Evolutionary conservation across 2,113 vertebrate genomes (phyloP), one percentile per base, ranked within the genome.

Genomic region (Sula dactylatra): DNA sequence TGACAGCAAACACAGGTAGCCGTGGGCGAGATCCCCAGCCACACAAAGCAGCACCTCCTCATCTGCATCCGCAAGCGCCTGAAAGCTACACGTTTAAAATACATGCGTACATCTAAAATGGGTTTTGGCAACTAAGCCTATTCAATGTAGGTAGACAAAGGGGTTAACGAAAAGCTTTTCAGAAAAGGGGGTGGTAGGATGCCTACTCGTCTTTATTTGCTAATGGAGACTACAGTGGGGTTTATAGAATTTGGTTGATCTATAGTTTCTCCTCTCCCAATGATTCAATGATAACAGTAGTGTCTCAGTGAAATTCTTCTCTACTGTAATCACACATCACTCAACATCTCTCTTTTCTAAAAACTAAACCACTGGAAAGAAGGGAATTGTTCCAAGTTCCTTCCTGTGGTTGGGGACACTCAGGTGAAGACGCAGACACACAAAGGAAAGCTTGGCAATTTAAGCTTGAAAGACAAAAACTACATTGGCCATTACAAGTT

Each of bases 401-500:
- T 93, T 67, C 80, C 72, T 82, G 72, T 52, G 69, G 69, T 2
- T 86, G 52, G 40, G 67, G 90, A 92, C 82, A 65, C 64, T 66
- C 61, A 19, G 54, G 59, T 55, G 54, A 88, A 67, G 56, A 88
- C 47, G 67, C 36, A 88, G n/a, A 49, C 54, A 67, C 29, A 86
- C n/a, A 86, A 38, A 94, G 83, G 29, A 82, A 92, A 90, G 31
- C 69, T 40, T 20, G 1, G 81, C 77, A 83, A 86, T 82, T 86
- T 55, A 40, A 84, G 49, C 69, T 89, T 86, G 86, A 96, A 93
- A 93, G 59, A 90, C 11, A 4, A 36, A 36, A 76, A 62, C 80
- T 86, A 9, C 52, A 24, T 21, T 64, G 86, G 88, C 47, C 85
- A 65, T 86, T 93, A 84, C 65, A 86, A 90, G 82, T 84, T 86